Percentiles rank a stretch among this genome's conserved stretches.
Evolutionary conservation across 1,140 invertebrate species (phyloP).

Genomic region (Diuraphis noxia): DNA sequence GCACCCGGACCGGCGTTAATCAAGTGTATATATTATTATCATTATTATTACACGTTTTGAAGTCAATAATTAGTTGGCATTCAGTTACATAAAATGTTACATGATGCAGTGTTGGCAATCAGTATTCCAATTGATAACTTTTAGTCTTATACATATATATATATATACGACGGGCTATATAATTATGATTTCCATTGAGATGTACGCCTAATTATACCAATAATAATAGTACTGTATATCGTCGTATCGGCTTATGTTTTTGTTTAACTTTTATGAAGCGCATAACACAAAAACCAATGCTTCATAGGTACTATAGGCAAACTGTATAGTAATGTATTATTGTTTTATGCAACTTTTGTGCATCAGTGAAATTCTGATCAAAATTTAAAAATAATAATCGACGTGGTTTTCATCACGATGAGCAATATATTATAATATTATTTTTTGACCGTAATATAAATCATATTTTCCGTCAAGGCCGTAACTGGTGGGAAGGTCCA

Average conservation of each 20-base stretch:
- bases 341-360: too few species aligned
- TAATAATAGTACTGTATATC: background rate
- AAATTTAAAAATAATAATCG: background rate
- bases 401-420: too few species aligned
- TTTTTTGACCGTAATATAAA: too few species aligned
- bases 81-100: background rate
- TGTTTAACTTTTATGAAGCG: background rate
- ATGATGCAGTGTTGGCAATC: background rate
- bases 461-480: too few species aligned
- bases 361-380: background rate
- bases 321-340: too few species aligned
- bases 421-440: too few species aligned
- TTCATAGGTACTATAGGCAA: too few species aligned
- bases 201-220: background rate
- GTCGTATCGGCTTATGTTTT: background rate
- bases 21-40: background rate
- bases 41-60: background rate
- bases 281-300: background rate
- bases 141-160: background rate
- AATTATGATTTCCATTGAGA: background rate
- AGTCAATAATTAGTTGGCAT: background rate
- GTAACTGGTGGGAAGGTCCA: too few species aligned
- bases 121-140: background rate
- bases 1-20: background rate
- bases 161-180: background rate